Conservation (phyloP, 2,888 invertebrate species). For the Ceriagrion tenellum region DNA sequence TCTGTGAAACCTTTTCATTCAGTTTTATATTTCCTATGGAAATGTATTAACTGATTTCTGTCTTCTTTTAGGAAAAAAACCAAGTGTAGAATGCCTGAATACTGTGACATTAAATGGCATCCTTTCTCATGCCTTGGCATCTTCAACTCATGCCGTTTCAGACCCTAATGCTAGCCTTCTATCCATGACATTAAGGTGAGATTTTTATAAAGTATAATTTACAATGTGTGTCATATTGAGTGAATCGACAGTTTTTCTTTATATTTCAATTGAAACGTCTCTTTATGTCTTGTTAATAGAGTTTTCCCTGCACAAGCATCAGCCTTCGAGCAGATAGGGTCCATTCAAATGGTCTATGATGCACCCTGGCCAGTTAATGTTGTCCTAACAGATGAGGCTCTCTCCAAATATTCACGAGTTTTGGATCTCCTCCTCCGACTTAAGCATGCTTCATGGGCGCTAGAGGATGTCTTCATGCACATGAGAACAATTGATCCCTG, state of each 20-base stretch:
- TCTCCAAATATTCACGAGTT: constrained; percentile 84
- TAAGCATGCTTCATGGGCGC: constrained; percentile 87
- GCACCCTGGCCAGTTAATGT: constrained; percentile 90
- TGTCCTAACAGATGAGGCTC: constrained; percentile 85
- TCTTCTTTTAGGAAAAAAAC: constrained; percentile 42
- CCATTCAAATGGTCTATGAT: constrained; percentile 85
- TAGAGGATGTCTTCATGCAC: constrained; percentile 83
- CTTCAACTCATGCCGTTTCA: constrained; percentile 76
- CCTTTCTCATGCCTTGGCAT: constrained; percentile 84
- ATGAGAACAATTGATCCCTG: constrained; percentile 25
- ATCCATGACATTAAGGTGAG: constrained; percentile 58
- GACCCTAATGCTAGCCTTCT: constrained; percentile 77
- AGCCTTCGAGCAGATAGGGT: constrained; percentile 83
- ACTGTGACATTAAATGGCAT: constrained; percentile 85
- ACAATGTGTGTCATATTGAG: neutral
- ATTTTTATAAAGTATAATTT: neutral
- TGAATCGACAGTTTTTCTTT: no score
- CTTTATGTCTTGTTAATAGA: neutral
- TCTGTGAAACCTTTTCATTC: neutral
- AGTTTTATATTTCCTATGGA: neutral
- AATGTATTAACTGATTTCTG: neutral
- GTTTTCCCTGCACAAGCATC: constrained; percentile 41
- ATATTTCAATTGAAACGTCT: neutral
- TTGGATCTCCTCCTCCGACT: constrained; percentile 89
- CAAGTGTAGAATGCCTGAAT: constrained; percentile 78